These are phyloP conservation scores for Cercopithecus mitis DNA, from an alignment of 2,797 vertebrate species.

Conservation along the genomic window DNA sequence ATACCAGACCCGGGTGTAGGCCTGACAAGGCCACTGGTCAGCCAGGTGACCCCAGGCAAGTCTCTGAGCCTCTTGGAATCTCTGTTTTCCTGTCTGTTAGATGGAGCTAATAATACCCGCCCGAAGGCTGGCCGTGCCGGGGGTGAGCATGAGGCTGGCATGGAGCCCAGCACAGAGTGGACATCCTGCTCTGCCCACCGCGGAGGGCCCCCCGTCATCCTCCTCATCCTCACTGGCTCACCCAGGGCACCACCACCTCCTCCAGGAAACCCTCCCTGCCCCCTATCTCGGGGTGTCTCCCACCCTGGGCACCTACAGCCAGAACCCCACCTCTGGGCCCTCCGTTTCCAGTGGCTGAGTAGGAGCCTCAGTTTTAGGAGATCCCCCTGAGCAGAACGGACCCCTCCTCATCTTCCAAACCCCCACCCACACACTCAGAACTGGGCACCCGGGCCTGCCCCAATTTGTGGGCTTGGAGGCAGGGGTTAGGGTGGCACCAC, in stretches of 20 bases:
- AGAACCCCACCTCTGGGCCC: neutral
- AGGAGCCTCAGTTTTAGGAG: neutral
- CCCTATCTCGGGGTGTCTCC: neutral
- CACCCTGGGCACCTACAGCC: neutral
- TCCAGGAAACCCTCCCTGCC: neutral
- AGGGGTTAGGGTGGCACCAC: neutral
- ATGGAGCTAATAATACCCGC: neutral
- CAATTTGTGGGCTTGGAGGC: neutral
- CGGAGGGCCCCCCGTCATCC: neutral
- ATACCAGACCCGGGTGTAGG: neutral
- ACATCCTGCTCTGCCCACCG: neutral
- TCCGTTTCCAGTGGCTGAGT: accelerated
- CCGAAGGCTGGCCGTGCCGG: accelerated
- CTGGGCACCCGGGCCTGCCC: neutral
- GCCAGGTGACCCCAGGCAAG: neutral
- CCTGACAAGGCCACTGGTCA: neutral
- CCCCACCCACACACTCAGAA: neutral
- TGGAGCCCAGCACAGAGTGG: neutral
- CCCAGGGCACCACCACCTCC: neutral
- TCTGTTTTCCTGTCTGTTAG: neutral
- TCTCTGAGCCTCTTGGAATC: neutral
- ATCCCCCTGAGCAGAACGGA: neutral
- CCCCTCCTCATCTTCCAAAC: neutral
- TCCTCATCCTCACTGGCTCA: neutral
- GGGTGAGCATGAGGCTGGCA: neutral